A percentile compares a stretch with the other conserved stretches of the same genome.
These are phyloP conservation scores for Podiceps cristatus DNA, from an alignment of 2,113 vertebrate species.

Conservation along the genomic window DNA sequence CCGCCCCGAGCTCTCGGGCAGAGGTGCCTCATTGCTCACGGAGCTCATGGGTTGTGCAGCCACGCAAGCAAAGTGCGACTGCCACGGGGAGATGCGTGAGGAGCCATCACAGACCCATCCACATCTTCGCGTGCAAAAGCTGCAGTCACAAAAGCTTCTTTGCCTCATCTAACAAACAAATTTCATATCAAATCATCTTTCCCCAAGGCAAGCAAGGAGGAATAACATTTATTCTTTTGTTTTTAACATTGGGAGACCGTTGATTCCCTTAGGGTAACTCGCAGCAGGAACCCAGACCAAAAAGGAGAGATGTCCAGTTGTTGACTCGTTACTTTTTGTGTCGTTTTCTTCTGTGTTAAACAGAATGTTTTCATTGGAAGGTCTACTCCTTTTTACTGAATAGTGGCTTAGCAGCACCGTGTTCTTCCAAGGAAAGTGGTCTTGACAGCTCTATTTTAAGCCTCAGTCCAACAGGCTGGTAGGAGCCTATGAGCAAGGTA, in stretches of 20 bases:
- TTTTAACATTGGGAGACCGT: not conserved
- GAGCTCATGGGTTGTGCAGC: not conserved
- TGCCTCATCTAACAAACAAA: not conserved
- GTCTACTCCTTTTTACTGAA: constrained; percentile 18
- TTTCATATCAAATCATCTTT: not conserved
- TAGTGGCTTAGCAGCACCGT: not conserved
- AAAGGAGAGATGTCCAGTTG: not conserved
- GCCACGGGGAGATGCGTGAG: not conserved
- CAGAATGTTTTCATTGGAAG: not conserved
- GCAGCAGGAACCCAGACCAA: not conserved
- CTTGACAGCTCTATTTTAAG: constrained; percentile 69
- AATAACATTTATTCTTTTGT: not conserved
- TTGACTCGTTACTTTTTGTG: not conserved
- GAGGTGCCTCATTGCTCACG: accelerated
- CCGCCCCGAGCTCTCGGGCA: accelerated
- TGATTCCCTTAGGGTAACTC: not conserved
- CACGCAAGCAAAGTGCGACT: accelerated
- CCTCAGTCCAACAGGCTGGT: not conserved
- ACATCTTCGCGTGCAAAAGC: not conserved
- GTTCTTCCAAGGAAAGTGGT: constrained; percentile 38
- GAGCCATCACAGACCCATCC: not conserved
- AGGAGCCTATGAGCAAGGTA: not conserved
- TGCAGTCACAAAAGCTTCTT: not conserved
- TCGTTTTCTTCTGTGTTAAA: not conserved
- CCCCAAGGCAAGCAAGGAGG: not conserved